These are phyloP conservation scores for Hepsetus odoe DNA, from an alignment of 2,113 vertebrate genomes.

Conservation along the genomic window DNA sequence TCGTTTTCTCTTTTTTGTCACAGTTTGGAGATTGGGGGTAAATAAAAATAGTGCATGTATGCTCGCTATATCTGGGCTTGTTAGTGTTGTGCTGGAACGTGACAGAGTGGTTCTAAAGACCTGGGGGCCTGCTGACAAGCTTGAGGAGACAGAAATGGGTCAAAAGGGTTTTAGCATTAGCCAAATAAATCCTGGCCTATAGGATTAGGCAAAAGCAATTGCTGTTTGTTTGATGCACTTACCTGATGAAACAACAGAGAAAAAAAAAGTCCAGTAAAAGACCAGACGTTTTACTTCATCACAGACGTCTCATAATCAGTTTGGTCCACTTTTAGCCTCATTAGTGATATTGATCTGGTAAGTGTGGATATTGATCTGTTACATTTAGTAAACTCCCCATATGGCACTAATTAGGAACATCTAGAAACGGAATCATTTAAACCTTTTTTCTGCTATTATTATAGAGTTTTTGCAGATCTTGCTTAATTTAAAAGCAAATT, in stretches of 20 bases:
- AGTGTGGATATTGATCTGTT: not conserved
- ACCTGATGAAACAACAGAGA: constrained; percentile 72
- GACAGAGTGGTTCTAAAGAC: constrained; percentile 62
- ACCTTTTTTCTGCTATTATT: not conserved
- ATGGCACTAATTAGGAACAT: not conserved
- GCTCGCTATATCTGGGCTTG: constrained; percentile 16
- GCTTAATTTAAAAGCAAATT: not conserved
- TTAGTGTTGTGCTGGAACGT: constrained; percentile 56
- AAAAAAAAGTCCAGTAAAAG: constrained; percentile 12
- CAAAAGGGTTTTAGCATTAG: constrained; percentile 88
- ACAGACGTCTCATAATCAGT: not conserved
- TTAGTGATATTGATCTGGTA: not conserved
- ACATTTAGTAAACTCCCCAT: not conserved
- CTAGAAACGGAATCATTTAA: not conserved
- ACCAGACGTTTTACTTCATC: not conserved
- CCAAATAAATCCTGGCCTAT: constrained; percentile 87
- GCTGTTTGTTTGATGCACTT: constrained; percentile 83
- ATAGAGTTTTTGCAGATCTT: not conserved
- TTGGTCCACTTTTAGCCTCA: not conserved
- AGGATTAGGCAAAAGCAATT: constrained; percentile 84
- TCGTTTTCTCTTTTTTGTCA: not conserved
- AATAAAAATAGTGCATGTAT: constrained; percentile 26
- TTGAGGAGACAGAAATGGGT: constrained; percentile 80
- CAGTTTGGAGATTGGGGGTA: constrained; percentile 1
- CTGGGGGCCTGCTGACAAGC: constrained; percentile 73